phyloP scores from a whole-genome alignment of 2,797 vertebrate species.

The Loriculus beryllinus region DNA sequence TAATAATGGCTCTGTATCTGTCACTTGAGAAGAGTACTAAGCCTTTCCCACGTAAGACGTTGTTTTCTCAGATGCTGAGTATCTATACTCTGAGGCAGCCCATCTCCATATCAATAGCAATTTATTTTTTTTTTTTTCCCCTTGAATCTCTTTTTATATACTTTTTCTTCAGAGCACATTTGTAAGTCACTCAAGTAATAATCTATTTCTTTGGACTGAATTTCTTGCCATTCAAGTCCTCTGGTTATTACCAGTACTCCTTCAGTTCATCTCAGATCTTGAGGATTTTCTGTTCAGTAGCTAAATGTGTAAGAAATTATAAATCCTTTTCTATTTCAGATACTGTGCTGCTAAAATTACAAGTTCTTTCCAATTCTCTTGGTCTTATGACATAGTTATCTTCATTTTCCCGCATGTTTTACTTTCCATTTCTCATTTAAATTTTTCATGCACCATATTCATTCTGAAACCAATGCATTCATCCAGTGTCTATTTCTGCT shows the following conservation, averaged over 20 bases:
- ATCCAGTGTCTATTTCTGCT: background rate
- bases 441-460: background rate
- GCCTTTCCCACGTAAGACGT: background rate
- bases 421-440: conserved; percentile 34
- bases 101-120: background rate
- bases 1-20: background rate
- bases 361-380: background rate
- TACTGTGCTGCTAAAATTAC: background rate
- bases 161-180: conserved; percentile 5
- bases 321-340: background rate
- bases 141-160: background rate
- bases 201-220: conserved; percentile 13
- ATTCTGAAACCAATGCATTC: background rate
- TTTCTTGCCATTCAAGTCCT: conserved; percentile 29
- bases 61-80: background rate
- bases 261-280: conserved; percentile 5
- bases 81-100: background rate
- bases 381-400: background rate
- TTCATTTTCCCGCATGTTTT: conserved; percentile 18
- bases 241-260: conserved; percentile 28
- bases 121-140: background rate
- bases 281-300: conserved; percentile 25
- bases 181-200: conserved; percentile 28
- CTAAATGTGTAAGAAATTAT: conserved; percentile 25
- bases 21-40: background rate